Percentiles rank a stretch among this genome's conserved stretches.
Evolutionary conservation across 2,888 invertebrate genomes (phyloP).

Genomic region (Helobdella robusta): DNA sequence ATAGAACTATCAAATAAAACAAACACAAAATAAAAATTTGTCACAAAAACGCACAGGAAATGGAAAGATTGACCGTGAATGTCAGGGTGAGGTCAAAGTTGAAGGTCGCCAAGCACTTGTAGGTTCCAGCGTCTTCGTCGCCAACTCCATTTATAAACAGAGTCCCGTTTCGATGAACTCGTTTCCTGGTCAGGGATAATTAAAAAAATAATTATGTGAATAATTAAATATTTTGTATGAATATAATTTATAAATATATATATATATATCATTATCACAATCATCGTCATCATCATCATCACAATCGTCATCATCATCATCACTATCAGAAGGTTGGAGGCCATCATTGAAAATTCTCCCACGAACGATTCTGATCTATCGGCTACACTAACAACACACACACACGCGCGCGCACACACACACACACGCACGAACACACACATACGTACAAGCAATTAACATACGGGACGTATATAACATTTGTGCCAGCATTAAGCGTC

Average conservation of each 20-base stretch:
- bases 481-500: too few relatives aligned
- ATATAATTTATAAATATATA: too few relatives aligned
- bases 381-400: too few relatives aligned
- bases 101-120: constrained; percentile 12
- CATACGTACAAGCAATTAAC: too few relatives aligned
- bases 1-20: neutral
- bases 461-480: too few relatives aligned
- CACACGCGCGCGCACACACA: too few relatives aligned
- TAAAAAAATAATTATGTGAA: neutral
- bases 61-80: constrained; percentile 11
- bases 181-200: neutral
- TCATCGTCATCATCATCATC: neutral
- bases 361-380: too few relatives aligned
- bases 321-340: neutral
- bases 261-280: neutral
- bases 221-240: too few relatives aligned
- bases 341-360: too few relatives aligned
- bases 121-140: constrained; percentile 5
- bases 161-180: constrained; percentile 10
- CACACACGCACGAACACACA: too few relatives aligned
- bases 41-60: constrained; percentile 12
- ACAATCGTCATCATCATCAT: neutral
- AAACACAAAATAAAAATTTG: neutral
- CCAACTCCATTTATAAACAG: neutral
- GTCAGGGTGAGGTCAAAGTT: neutral